phyloP scores from a whole-genome alignment of 1,140 invertebrate genomes.

The Drosophila ananassae region DNA sequence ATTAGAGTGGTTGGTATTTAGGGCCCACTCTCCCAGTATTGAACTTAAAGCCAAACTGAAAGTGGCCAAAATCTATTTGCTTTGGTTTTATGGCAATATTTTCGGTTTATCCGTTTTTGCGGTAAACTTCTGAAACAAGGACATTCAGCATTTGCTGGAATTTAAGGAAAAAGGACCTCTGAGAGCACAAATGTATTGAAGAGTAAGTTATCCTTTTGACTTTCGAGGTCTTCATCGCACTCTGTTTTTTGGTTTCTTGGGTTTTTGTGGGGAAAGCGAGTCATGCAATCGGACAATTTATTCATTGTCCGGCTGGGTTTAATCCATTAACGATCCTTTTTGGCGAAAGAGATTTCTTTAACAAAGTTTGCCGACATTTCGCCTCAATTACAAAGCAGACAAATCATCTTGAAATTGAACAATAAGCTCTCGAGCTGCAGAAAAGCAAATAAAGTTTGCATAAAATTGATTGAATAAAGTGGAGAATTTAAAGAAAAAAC shows the following conservation, averaged over 20 bases:
- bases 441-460: conserved; percentile 18
- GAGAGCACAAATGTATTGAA: conserved; percentile 71
- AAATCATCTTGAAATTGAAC: conserved; percentile 16
- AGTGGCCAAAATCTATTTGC: conserved; percentile 27
- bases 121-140: conserved; percentile 41
- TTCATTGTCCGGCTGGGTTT: conserved; percentile 65
- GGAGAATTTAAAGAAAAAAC: background rate
- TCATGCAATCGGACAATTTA: conserved; percentile 68
- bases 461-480: conserved; percentile 25
- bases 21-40: conserved; percentile 13
- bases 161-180: conserved; percentile 59
- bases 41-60: conserved; percentile 20
- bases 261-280: conserved; percentile 26
- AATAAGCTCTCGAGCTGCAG: background rate
- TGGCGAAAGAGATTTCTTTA: background rate
- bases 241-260: background rate
- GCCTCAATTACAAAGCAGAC: conserved; percentile 35
- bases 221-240: conserved; percentile 11
- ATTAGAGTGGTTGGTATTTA: conserved; percentile 37
- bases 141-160: conserved; percentile 62
- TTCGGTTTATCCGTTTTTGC: conserved; percentile 28
- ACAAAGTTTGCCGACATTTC: conserved; percentile 38
- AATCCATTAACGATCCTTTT: conserved; percentile 70
- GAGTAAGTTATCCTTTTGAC: conserved; percentile 39
- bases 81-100: conserved; percentile 12